Percentiles rank a stretch among this genome's conserved stretches.
Conservation (phyloP, 2,113 vertebrate species). For the Axis porcinus region DNA sequence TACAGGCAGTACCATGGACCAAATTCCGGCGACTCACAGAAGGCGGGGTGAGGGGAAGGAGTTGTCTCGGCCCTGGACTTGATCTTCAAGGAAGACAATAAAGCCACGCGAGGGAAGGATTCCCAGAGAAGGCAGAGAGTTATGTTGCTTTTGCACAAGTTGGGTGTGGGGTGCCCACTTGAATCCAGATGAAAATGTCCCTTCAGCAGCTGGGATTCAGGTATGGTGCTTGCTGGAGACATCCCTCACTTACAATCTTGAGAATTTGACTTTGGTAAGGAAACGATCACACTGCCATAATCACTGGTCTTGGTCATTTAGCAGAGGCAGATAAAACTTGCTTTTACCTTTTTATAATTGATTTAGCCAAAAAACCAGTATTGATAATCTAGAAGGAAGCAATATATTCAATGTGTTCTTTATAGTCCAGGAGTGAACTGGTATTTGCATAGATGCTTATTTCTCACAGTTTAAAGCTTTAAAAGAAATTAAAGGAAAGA, state of each 20-base stretch:
- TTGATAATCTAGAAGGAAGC: not conserved
- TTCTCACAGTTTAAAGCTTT: not conserved
- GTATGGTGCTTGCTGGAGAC: not conserved
- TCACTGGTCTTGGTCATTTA: not conserved
- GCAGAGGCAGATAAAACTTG: not conserved
- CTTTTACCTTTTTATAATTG: not conserved
- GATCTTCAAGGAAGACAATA: not conserved
- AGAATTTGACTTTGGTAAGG: not conserved
- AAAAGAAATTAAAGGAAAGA: not conserved
- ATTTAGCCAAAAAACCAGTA: not conserved
- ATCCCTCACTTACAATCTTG: not conserved
- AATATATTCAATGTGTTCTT: not conserved
- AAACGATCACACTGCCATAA: not conserved
- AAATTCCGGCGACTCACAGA: not conserved
- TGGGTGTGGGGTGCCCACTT: too few species aligned
- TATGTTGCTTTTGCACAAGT: not conserved
- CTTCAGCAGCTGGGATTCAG: not conserved
- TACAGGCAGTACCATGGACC: too few species aligned
- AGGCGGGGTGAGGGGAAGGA: not conserved
- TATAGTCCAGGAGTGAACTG: not conserved
- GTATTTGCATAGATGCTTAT: not conserved
- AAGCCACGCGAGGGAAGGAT: rapidly evolving
- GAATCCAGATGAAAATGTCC: not conserved
- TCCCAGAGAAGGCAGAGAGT: not conserved
- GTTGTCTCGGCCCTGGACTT: not conserved